Conservation (phyloP, 2,797 vertebrate species). For the Pogoniulus pusillus region DNA sequence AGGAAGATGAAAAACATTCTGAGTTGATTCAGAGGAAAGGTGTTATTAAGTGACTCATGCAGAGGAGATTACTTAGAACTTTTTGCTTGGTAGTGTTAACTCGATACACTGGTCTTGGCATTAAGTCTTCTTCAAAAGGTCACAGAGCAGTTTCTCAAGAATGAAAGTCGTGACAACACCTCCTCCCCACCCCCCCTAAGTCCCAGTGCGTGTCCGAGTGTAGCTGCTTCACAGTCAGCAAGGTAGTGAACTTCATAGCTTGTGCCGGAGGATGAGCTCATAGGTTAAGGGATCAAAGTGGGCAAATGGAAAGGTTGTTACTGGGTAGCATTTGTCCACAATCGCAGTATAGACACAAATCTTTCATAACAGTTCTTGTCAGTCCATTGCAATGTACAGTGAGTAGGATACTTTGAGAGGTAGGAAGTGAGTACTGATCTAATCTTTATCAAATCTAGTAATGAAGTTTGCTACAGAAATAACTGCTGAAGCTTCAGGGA, state of each 20-base stretch:
- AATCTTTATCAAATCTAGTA: background rate
- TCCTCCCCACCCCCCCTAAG: background rate
- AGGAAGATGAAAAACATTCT: conserved; percentile 9
- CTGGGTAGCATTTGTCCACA: background rate
- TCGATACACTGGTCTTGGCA: conserved; percentile 8
- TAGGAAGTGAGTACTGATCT: background rate
- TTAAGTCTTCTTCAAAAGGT: conserved; percentile 21
- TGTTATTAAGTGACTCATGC: background rate
- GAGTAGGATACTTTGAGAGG: background rate
- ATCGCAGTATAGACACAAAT: background rate
- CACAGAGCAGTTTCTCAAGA: background rate
- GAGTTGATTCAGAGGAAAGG: conserved; percentile 4
- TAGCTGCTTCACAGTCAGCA: background rate
- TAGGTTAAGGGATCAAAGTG: background rate
- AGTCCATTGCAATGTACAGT: background rate
- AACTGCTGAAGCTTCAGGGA: background rate
- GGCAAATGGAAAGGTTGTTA: background rate
- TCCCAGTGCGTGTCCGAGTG: background rate
- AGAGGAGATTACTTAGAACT: background rate
- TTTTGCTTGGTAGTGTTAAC: conserved; percentile 45
- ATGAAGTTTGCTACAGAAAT: background rate
- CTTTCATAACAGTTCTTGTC: background rate
- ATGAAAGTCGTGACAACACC: background rate
- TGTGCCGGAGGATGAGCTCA: background rate
- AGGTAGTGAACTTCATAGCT: background rate